phyloP scores from a whole-genome alignment of 64 coral and sea anemone genomes.

The Acropora tenuis region DNA sequence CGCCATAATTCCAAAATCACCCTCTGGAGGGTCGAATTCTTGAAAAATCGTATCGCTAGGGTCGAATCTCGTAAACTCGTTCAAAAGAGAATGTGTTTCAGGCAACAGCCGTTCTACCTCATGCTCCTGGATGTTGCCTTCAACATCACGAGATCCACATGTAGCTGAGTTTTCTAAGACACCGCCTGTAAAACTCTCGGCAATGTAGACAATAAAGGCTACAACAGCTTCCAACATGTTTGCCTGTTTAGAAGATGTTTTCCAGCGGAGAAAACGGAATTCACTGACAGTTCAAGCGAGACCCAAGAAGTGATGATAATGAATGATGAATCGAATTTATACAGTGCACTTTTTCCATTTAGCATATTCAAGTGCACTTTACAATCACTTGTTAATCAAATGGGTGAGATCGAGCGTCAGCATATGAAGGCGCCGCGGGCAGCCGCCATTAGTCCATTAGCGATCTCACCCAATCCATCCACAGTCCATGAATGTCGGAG shows the following conservation, averaged over 20 bases:
- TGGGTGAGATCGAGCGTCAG: too few relatives aligned
- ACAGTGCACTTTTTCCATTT: too few relatives aligned
- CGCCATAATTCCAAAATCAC: not conserved
- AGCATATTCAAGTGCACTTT: too few relatives aligned
- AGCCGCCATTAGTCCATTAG: too few relatives aligned
- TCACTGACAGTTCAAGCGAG: too few relatives aligned
- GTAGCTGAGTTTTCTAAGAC: conserved; percentile 38
- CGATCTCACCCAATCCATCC: too few relatives aligned
- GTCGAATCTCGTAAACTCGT: conserved; percentile 48
- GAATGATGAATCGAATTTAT: too few relatives aligned
- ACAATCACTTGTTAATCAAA: too few relatives aligned
- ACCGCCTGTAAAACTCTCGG: conserved; percentile 48
- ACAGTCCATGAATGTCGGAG: too few relatives aligned
- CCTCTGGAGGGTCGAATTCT: conserved; percentile 36
- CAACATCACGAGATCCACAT: not conserved
- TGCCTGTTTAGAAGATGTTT: not conserved
- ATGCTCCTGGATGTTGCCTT: not conserved
- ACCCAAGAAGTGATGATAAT: too few relatives aligned
- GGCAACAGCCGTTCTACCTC: not conserved
- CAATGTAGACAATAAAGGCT: conserved; percentile 50
- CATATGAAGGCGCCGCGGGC: too few relatives aligned
- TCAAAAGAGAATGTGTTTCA: not conserved
- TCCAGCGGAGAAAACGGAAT: too few relatives aligned
- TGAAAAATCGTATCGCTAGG: conserved; percentile 45
- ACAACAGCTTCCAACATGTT: conserved; percentile 49